These are phyloP conservation scores for Caerostris extrusa DNA, from an alignment of 1,140 invertebrate genomes.

Conservation along the genomic window DNA sequence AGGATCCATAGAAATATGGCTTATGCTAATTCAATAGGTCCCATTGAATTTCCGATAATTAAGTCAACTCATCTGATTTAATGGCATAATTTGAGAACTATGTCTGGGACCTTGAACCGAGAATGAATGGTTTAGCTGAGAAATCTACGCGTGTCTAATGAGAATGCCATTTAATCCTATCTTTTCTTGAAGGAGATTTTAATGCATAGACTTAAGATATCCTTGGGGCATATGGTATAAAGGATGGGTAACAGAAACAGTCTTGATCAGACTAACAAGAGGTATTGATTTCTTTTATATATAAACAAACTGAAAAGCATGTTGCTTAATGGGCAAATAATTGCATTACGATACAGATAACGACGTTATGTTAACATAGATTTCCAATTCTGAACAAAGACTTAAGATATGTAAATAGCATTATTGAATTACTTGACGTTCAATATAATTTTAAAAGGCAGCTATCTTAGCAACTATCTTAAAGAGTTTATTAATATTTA, in stretches of 20 bases:
- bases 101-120: not conserved
- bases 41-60: slow-evolving; percentile 33
- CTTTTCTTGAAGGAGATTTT: not conserved
- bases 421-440: no score
- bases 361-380: no score
- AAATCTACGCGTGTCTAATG: not conserved
- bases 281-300: not conserved
- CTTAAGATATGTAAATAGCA: no score
- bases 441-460: no score
- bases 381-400: no score
- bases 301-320: not conserved
- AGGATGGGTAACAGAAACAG: not conserved
- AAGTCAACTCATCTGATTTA: slow-evolving; percentile 51
- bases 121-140: not conserved
- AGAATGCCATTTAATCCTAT: not conserved
- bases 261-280: not conserved
- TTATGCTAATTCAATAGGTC: slow-evolving; percentile 10
- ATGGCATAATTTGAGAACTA: slow-evolving; percentile 38
- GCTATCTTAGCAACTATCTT: no score
- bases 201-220: not conserved
- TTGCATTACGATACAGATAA: not conserved
- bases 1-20: not conserved
- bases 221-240: not conserved
- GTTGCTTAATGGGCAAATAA: not conserved
- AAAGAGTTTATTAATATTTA: no score